Evolutionary conservation across 2,113 vertebrate species (phyloP), one percentile per base, ranked within the genome.

Genomic region (Pomatorhinus ruficollis): DNA sequence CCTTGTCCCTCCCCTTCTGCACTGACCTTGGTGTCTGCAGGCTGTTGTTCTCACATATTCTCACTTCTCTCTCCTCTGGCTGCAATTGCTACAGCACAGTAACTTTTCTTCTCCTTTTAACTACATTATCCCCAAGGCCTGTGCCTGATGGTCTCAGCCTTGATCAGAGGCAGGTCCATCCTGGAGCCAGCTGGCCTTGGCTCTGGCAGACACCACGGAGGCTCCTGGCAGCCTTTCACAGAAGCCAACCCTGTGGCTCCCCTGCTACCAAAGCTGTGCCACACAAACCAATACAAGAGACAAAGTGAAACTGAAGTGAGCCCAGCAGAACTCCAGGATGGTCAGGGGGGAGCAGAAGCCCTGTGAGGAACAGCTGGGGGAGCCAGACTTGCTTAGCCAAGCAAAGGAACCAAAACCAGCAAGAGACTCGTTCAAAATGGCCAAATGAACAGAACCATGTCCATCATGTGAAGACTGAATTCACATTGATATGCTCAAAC

Each of bases 41-140:
- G 19, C 24, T 65, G 13, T 1, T 64, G 31, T 9, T 63, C 49
- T 75, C 69, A 54, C 35, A 23, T 19, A 53, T 8, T 25, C 22
- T 64, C 44, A 22, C 44, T 76, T 25, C 31, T 65, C 27, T 81
- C 19, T 52, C 6, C 45, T 69, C 44, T 30, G 21, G 11, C 10
- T 53, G 15, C 39, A 53, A 45, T 4, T 76, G 11, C 21, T 50
- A 31, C 54, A 42, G 24, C 0, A 0, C 11, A 68, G 2, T 9
- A 54, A 63, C 25, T 39, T 45, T 56, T 23, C 18, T 5, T 31
- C 31, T 37, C 50, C 23, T 71, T 63, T 66, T 35, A 72, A 56
- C 22, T 10, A 3, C 18, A 2, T 3, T 37, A 18, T 39, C 40
- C 20, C 20, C 10, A 3, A 23, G 33, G 23, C 12, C 54, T 28